A percentile compares a stretch with the other conserved stretches of the same genome.
These are phyloP conservation scores for Magallana ariakensis DNA, from an alignment of 1,140 invertebrate species.

Conservation along the genomic window DNA sequence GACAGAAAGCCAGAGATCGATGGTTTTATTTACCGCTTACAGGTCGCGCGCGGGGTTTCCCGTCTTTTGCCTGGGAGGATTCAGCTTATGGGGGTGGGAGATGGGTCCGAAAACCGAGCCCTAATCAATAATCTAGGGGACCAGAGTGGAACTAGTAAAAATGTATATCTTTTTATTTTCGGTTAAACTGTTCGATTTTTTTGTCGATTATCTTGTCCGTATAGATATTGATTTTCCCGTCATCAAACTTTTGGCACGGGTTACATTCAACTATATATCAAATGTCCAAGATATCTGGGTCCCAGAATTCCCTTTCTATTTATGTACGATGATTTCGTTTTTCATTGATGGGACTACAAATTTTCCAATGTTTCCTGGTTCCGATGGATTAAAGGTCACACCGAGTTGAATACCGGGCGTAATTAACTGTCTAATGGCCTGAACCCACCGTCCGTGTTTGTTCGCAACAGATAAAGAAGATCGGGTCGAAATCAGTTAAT, in stretches of 20 bases:
- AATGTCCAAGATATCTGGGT: not conserved
- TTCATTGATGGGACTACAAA: too few relatives aligned
- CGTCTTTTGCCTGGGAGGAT: not conserved
- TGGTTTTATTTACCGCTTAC: slow-evolving; percentile 16
- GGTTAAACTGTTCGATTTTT: slow-evolving; percentile 23
- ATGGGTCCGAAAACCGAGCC: not conserved
- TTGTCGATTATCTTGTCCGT: slow-evolving; percentile 10
- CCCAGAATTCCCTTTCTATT: not conserved
- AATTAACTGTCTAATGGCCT: not conserved
- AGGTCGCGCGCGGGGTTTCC: not conserved
- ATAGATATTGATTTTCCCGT: not conserved
- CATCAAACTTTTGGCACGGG: not conserved
- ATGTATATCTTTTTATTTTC: not conserved
- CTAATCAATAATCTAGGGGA: not conserved
- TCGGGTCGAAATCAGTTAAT: not conserved
- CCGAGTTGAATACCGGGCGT: not conserved
- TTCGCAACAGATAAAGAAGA: not conserved
- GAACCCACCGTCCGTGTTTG: not conserved
- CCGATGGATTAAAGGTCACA: not conserved
- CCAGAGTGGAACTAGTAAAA: not conserved
- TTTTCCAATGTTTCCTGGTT: not conserved
- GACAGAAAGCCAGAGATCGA: slow-evolving; percentile 21
- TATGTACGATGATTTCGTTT: too few relatives aligned
- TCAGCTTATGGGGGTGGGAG: not conserved
- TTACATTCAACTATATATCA: not conserved